Evolutionary conservation across 92 coral and sea anemone species (phyloP).

Genomic region (Metridium senile): DNA sequence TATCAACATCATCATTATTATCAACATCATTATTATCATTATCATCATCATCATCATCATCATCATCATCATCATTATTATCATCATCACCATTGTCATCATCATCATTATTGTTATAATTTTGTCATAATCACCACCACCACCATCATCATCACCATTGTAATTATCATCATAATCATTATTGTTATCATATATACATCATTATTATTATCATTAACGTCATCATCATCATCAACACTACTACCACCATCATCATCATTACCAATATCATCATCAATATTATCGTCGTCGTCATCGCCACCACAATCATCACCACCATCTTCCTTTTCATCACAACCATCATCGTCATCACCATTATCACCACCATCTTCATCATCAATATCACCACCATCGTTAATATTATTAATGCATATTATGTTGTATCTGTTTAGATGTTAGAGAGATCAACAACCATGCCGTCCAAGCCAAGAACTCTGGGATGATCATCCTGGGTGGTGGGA

Average conservation of each 20-base stretch:
- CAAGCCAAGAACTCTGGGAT: slow-evolving; percentile 76
- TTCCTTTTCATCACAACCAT: background rate
- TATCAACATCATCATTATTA: background rate
- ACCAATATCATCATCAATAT: background rate
- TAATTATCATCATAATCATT: background rate
- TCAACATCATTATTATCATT: background rate
- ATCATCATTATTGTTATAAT: background rate
- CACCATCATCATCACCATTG: background rate
- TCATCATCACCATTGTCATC: background rate
- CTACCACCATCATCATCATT: background rate
- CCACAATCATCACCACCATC: background rate
- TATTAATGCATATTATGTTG: background rate
- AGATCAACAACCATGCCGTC: slow-evolving; percentile 70
- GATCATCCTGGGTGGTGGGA: slow-evolving; percentile 93
- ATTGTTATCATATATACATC: too few relatives aligned
- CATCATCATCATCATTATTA: background rate
- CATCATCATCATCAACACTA: background rate
- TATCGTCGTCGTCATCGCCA: background rate
- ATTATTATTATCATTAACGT: background rate
- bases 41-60: background rate
- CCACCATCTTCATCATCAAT: background rate
- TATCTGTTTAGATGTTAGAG: slow-evolving; percentile 64
- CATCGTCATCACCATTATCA: background rate
- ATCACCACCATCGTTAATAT: background rate
- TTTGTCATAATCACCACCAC: too few relatives aligned